Conservation (phyloP, 2,113 vertebrate genomes). For the Sigmodon hispidus region DNA sequence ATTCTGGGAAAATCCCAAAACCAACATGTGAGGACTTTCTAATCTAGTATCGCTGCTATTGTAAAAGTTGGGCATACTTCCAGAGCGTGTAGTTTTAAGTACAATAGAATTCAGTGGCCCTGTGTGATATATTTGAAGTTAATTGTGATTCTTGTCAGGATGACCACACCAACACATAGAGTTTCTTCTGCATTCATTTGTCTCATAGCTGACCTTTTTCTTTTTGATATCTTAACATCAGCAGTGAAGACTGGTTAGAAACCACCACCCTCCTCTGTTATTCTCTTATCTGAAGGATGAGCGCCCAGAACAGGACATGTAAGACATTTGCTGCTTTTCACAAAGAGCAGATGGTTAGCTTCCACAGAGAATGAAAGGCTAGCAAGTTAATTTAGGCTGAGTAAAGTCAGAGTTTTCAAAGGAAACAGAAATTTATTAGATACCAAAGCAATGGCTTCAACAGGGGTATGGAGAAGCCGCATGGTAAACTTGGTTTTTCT, state of each 20-base stretch:
- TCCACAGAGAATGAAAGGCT: slow-evolving; percentile 2
- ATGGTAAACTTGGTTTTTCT: slow-evolving; percentile 20
- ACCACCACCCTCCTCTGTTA: not conserved
- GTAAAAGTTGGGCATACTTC: not conserved
- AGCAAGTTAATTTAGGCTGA: slow-evolving; percentile 30
- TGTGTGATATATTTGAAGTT: not conserved
- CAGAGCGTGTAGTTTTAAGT: not conserved
- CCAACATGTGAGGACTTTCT: not conserved
- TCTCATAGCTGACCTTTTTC: not conserved
- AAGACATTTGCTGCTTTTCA: slow-evolving; percentile 45
- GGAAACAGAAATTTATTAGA: slow-evolving; percentile 12
- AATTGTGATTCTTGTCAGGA: not conserved
- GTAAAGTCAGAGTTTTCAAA: slow-evolving; percentile 60
- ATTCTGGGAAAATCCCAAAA: not conserved
- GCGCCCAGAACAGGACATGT: not conserved
- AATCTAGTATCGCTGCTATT: not conserved
- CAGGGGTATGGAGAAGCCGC: not conserved
- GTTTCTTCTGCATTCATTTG: not conserved
- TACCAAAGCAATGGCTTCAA: not conserved
- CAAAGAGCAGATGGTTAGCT: slow-evolving; percentile 30
- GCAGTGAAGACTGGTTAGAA: not conserved
- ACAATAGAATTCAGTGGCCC: not conserved
- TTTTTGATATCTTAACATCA: slow-evolving; percentile 17
- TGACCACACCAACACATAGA: not conserved
- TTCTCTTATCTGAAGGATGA: slow-evolving; percentile 39